These are phyloP conservation scores for Gortyna flavago DNA, from an alignment of 2,888 invertebrate species.

Conservation along the genomic window DNA sequence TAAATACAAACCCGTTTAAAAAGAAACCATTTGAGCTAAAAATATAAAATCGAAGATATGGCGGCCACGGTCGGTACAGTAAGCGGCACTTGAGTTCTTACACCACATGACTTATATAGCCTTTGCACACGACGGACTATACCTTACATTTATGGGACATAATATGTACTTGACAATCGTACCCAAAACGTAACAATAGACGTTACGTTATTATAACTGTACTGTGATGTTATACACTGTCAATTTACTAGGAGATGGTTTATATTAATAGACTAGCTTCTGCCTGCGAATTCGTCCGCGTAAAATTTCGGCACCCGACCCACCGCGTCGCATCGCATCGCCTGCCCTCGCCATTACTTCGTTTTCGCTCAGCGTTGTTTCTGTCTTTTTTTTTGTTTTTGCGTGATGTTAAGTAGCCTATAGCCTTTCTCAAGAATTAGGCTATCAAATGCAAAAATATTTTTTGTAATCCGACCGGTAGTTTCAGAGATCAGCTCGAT, in stretches of 20 bases:
- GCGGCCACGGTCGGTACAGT: neutral
- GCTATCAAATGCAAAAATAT: too few relatives aligned
- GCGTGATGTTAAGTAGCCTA: too few relatives aligned
- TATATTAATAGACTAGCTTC: neutral
- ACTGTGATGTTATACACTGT: conserved; percentile 39
- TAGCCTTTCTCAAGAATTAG: too few relatives aligned
- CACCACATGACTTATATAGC: too few relatives aligned
- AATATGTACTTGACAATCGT: neutral
- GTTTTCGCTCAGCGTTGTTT: too few relatives aligned
- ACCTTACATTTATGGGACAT: neutral
- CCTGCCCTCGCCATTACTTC: too few relatives aligned
- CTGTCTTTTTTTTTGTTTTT: too few relatives aligned
- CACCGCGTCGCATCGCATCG: too few relatives aligned
- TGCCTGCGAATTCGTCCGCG: too few relatives aligned
- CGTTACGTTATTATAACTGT: conserved; percentile 63
- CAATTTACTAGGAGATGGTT: neutral
- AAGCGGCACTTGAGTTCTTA: conserved; percentile 1
- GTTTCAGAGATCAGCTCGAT: too few relatives aligned
- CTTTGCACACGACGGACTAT: neutral
- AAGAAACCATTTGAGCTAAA: conserved; percentile 47
- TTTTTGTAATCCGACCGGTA: too few relatives aligned
- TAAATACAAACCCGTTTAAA: conserved; percentile 42
- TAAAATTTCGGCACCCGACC: too few relatives aligned
- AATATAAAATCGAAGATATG: conserved; percentile 53
- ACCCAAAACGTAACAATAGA: conserved; percentile 48